Base-by-base conservation (phyloP, 2,113 vertebrate genomes). In the Meles meles region DNA sequence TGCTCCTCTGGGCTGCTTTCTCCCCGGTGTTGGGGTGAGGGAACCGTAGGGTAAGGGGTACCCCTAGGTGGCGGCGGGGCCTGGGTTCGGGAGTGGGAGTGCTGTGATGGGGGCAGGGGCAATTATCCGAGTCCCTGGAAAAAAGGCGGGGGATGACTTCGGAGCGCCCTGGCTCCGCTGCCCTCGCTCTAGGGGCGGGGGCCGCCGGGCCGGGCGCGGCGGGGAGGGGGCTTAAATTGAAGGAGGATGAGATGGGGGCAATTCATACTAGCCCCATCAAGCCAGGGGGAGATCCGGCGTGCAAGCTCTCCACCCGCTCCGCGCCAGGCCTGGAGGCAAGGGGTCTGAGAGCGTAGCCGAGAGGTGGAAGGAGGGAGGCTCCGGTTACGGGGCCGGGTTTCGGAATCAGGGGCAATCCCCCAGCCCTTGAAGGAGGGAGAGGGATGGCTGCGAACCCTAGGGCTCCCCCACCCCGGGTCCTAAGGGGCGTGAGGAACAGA, bases 121-220 rank as follows among this genome's bases (percentile, higher is more conserved):
- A 98, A 98, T 98, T 98, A 97, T 96, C 85, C 67, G 81, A 98
- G 98, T 97, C 98, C 98, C 97, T 98, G 93, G 97, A 95, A 98
- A 98, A 98, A 97, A 98, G 97, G 97, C 94, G 96, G 97, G 97
- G 98, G 98, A 97, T 96, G 98, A 97, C 97, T 97, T 98, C 88
- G 96, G 96, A 98, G 96, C 91, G 63, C 97, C 97, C 97, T 81
- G 94, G 97, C 96, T 98, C 93, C 79, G 88, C 88, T 97, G 97
- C 97, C 97, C 98, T 98, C 89, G 92, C 96, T 96, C 6, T 65
- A 96, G 95, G 96, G 97, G 97, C 92, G 97, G 97, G 97, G 96
- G 96, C 96, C 37, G 39, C 94, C 79, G 72, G 92, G 92, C 97
- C 95, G 65, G 94, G 82, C 85, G 52, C 79, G 37, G 95, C 79